phyloP scores from a whole-genome alignment of 2,888 invertebrate genomes.

The Tolmerus cingulatus region DNA sequence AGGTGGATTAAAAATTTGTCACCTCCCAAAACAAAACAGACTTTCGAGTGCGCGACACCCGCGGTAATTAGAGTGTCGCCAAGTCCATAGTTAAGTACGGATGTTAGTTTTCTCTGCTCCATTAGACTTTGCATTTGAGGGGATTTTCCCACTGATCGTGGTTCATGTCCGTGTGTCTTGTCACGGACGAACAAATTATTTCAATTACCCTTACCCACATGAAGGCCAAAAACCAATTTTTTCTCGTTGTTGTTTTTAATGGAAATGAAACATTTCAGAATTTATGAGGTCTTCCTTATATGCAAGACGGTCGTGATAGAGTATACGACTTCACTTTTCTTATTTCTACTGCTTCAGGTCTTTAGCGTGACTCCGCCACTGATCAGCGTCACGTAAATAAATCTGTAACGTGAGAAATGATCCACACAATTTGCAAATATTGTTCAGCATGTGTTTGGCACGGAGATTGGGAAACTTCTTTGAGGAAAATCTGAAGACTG shows the following conservation, averaged over 20 bases:
- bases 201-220: slow-evolving; percentile 12
- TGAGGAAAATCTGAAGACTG: not conserved
- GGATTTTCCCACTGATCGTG: not conserved
- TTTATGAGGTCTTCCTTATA: slow-evolving; percentile 28
- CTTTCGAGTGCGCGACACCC: not conserved
- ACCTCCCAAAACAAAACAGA: not conserved
- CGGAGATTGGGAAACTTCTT: not conserved
- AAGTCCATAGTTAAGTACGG: not conserved
- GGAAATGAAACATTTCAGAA: slow-evolving; percentile 2
- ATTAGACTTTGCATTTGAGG: not conserved
- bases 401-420: slow-evolving; percentile 19
- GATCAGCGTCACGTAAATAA: not conserved
- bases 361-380: not conserved
- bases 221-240: not conserved
- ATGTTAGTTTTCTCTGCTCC: not conserved
- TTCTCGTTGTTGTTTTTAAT: not conserved
- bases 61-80: not conserved
- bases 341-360: not conserved
- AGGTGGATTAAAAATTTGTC: slow-evolving; percentile 6
- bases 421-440: not conserved
- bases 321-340: not conserved
- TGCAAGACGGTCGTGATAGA: slow-evolving; percentile 15
- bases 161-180: not conserved
- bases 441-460: not conserved
- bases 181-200: slow-evolving; percentile 27